Percentiles rank a stretch among this genome's conserved stretches.
Evolutionary conservation across 1,140 invertebrate species (phyloP).

Genomic region (Zaprionus camerounensis): DNA sequence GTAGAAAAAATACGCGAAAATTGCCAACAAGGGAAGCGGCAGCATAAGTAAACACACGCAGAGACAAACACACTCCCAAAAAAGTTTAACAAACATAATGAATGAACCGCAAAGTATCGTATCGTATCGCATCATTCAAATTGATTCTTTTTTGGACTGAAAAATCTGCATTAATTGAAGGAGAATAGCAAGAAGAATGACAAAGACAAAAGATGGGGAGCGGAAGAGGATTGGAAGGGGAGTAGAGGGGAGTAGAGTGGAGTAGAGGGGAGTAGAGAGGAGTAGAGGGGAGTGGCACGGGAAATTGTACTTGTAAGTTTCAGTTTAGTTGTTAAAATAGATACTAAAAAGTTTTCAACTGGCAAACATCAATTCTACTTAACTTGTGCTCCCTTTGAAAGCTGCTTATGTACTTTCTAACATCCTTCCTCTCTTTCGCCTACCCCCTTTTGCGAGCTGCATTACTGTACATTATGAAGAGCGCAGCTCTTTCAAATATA

Average conservation of each 20-base stretch:
- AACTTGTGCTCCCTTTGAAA: neutral
- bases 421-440: neutral
- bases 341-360: neutral
- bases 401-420: neutral
- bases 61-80: neutral
- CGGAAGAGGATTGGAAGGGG: no score
- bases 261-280: no score
- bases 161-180: constrained; percentile 1
- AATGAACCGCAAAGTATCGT: constrained; percentile 27
- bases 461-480: neutral
- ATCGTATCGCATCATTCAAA: constrained; percentile 23
- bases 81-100: constrained; percentile 29
- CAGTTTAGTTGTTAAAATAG: neutral
- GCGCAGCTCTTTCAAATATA: neutral
- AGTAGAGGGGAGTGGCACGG: no score
- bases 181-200: neutral
- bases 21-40: neutral
- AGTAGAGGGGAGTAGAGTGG: no score
- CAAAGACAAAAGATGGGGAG: no score
- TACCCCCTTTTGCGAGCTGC: neutral
- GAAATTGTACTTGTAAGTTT: neutral
- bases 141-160: constrained; percentile 20
- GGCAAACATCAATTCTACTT: neutral
- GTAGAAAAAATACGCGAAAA: neutral
- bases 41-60: constrained; percentile 11